A percentile compares a stretch with the other conserved stretches of the same genome.
phyloP scores from a whole-genome alignment of 2,888 invertebrate genomes.

The Apantesis nais region DNA sequence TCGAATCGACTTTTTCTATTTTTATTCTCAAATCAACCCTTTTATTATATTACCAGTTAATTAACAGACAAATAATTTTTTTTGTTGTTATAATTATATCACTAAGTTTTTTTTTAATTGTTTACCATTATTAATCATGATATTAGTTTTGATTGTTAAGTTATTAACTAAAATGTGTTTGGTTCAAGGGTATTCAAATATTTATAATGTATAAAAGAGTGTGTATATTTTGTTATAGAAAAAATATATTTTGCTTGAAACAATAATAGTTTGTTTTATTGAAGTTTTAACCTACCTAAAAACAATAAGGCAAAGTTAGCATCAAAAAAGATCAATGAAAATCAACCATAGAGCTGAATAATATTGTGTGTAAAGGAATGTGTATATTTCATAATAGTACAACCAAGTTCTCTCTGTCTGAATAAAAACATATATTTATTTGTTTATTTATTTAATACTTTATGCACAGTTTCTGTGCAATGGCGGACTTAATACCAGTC shows the following conservation, averaged over 20 bases:
- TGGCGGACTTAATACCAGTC: no score
- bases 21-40: not conserved
- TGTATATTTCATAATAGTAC: slow-evolving; percentile 1
- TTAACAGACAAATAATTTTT: not conserved
- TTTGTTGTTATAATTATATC: not conserved
- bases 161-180: not conserved
- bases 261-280: not conserved
- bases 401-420: no score
- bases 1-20: no score
- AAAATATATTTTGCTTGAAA: slow-evolving; percentile 5
- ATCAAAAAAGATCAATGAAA: not conserved
- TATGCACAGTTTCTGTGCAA: no score
- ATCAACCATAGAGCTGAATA: not conserved
- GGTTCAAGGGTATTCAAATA: slow-evolving; percentile 8
- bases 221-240: slow-evolving; percentile 8
- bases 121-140: not conserved
- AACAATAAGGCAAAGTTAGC: not conserved
- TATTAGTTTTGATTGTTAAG: not conserved
- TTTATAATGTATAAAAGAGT: not conserved
- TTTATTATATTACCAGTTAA: no score
- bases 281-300: not conserved
- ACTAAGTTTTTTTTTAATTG: not conserved
- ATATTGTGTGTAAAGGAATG: not conserved
- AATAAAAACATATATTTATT: no score
- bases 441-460: no score